These are phyloP conservation scores for Anastatus disparis DNA, from an alignment of 1,140 invertebrate genomes.

Conservation along the genomic window DNA sequence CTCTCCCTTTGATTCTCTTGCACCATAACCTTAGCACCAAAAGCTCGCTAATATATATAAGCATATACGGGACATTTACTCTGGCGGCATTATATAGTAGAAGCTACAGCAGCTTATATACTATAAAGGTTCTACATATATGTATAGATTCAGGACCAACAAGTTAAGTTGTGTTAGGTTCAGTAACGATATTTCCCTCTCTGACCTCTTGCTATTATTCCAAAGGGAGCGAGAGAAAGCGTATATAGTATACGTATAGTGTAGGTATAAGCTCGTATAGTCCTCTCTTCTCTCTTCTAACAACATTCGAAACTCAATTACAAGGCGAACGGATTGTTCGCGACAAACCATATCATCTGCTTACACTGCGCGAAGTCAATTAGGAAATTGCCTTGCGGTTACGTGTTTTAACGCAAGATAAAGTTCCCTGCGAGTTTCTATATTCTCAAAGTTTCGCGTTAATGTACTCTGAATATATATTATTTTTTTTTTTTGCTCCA, in stretches of 20 bases:
- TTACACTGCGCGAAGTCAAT: conserved; percentile 26
- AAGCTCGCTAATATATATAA: no score
- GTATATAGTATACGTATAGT: background rate
- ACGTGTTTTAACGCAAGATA: background rate
- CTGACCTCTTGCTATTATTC: conserved; percentile 16
- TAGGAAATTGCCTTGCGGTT: conserved; percentile 22
- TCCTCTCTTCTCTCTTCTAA: background rate
- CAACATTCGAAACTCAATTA: conserved; percentile 38
- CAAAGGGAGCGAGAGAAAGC: background rate
- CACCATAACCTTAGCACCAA: no score
- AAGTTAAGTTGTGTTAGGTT: no score
- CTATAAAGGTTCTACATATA: no score
- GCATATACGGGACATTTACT: no score
- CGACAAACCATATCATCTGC: conserved; percentile 40
- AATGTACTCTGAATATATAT: no score
- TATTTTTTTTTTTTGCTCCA: background rate
- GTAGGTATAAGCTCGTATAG: no score
- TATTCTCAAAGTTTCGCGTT: no score
- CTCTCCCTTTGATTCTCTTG: no score
- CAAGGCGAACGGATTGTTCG: conserved; percentile 28
- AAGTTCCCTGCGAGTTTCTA: background rate
- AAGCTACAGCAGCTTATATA: no score
- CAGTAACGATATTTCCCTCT: conserved; percentile 29
- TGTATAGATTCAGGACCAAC: no score
- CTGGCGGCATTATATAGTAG: no score